Evolutionary conservation across 1,140 invertebrate species (phyloP).

Genomic region (Eufriesea mexicana): DNA sequence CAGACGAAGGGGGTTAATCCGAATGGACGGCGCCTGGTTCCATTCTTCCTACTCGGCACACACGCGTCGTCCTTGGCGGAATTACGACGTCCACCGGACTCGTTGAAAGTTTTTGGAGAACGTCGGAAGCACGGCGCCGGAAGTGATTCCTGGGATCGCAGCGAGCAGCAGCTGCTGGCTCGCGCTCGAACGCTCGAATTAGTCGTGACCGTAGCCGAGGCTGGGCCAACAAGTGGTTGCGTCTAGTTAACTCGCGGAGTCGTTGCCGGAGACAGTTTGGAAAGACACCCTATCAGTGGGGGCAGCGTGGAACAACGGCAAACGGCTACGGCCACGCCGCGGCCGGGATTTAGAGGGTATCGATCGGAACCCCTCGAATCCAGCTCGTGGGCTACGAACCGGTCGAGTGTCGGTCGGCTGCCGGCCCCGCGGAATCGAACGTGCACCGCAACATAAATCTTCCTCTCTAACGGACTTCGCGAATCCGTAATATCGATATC

Average conservation of each 20-base stretch:
- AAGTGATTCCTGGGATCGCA: constrained; percentile 41
- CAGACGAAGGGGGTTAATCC: too few relatives aligned
- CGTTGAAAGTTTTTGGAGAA: background rate
- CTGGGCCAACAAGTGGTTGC: constrained; percentile 66
- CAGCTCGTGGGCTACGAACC: background rate
- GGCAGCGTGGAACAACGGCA: constrained; percentile 38
- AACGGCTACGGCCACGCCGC: constrained; percentile 3
- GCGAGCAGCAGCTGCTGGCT: constrained; percentile 3
- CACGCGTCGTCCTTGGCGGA: background rate
- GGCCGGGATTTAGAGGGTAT: constrained; percentile 26
- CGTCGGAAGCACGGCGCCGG: constrained; percentile 14
- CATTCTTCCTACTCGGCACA: background rate
- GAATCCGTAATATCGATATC: constrained; percentile 67
- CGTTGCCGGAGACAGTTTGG: constrained; percentile 64
- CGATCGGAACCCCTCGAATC: constrained; percentile 5
- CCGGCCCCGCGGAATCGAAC: constrained; percentile 27
- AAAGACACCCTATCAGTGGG: constrained; percentile 60
- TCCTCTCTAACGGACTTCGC: constrained; percentile 46
- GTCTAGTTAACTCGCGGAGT: constrained; percentile 65
- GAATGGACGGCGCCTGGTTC: too few relatives aligned
- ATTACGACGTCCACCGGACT: background rate
- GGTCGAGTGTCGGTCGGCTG: too few relatives aligned
- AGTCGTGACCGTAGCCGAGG: constrained; percentile 55
- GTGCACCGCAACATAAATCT: constrained; percentile 57
- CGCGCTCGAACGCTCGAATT: constrained; percentile 40